Evolutionary conservation across 2,888 invertebrate genomes (phyloP), one percentile per base, ranked within the genome.

Genomic region (Gortyna flavago): DNA sequence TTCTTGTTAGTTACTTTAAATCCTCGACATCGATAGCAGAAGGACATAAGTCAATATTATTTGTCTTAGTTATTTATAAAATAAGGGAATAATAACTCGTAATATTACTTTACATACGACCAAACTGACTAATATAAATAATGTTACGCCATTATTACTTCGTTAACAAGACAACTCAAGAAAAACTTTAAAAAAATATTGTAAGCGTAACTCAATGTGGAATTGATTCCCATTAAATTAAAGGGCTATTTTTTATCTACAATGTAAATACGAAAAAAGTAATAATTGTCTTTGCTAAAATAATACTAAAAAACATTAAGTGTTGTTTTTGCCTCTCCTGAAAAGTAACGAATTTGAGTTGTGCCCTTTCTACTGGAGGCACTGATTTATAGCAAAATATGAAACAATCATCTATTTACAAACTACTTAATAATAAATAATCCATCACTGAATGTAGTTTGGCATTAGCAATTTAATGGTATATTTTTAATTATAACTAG

Each of bases 121-220:
- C 21, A 66, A 9, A 66, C 9, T 44, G 29, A 66, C 41, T 44
- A 44, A 18, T 44, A 44, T 29, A 66, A 29, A 66, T 44, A 44
- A 64, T 18, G 44, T 66, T 44, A 66, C 29, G 7, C 44, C 44
- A 66, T 66, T 66, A 66, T 44, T 48, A 66, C 44, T 66, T 66
- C 3, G 29, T n/a, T n/a, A n/a, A n/a, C n/a, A n/a, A n/a, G n/a
- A n/a, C n/a, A n/a, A n/a, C n/a, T n/a, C n/a, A n/a, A n/a, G n/a
- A n/a, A n/a, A n/a, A n/a, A n/a, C n/a, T n/a, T n/a, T n/a, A n/a
- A n/a, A n/a, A n/a, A n/a, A n/a, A 44, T 38, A 38, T 65, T n/a
- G 25, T 64, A 64, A 41, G 38, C 9, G 38, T 65, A 2, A 38
- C 64, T 64, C n/a, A 29, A 41, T 29, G 44, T 66, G 16, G 66